These are phyloP conservation scores for Pocillopora grandis DNA, from an alignment of 92 coral and sea anemone species.

Conservation along the genomic window DNA sequence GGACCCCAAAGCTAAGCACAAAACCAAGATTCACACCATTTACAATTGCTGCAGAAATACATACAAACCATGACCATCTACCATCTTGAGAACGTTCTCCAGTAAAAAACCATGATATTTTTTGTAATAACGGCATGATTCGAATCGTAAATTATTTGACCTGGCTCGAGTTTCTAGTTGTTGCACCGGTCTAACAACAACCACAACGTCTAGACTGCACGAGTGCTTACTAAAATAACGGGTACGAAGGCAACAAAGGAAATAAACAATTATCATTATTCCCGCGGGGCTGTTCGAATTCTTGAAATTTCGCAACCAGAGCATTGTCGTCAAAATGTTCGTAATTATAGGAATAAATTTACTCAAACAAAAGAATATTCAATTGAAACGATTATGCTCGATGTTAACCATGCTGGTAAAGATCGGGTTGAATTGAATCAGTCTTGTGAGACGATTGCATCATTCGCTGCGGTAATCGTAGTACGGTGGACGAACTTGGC, in stretches of 20 bases:
- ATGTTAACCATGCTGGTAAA: too few species aligned
- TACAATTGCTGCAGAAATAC: conserved; percentile 30
- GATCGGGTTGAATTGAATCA: too few species aligned
- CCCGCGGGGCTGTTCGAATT: too few species aligned
- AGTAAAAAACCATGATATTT: conserved; percentile 6
- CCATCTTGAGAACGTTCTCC: conserved; percentile 18
- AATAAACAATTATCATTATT: not conserved
- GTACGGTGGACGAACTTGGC: too few species aligned
- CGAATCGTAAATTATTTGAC: not conserved
- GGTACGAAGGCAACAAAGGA: not conserved
- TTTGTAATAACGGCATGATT: not conserved
- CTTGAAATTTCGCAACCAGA: too few species aligned
- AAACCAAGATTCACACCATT: conserved; percentile 35
- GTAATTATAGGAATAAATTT: too few species aligned
- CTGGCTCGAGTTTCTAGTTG: too few species aligned
- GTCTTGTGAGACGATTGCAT: too few species aligned
- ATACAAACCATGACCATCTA: conserved; percentile 50
- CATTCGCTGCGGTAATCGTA: too few species aligned
- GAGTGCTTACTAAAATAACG: not conserved
- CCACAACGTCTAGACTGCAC: not conserved
- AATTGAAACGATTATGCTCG: too few species aligned
- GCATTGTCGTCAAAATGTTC: too few species aligned
- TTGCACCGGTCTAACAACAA: not conserved
- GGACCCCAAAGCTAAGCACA: conserved; percentile 44
- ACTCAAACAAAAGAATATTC: too few species aligned